Base-by-base conservation (phyloP, 2,888 invertebrate genomes). In the Teleogryllus oceanicus region DNA sequence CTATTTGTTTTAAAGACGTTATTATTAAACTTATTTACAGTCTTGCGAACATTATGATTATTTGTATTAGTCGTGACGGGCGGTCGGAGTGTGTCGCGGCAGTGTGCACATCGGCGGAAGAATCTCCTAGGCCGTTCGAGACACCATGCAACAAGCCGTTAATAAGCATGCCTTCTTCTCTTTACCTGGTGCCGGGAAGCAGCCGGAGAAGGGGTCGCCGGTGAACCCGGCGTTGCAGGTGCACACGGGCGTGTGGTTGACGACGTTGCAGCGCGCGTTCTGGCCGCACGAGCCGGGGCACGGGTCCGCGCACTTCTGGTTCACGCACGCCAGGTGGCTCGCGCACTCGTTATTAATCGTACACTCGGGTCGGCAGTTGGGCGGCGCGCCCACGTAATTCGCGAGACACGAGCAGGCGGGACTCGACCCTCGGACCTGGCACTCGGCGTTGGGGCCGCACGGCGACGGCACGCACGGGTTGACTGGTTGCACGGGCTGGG, bases 361-460 rank as follows among this genome's bases (percentile, higher is more conserved):
- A 85, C 94, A 94, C 87, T 94, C 94, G 11, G 94, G 94, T 82
- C 93, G 89, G 85, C 94, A 94, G 83, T 86, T 88, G 11, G 84
- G 84, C 13, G 84, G 84, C 12, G 82, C 76, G n/a, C 84, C 84
- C 76, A 84, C 82, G 81, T 83, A 84, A 75, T 83, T 82, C 24
- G 82, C 78, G 77, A 82, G 80, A 79, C 84, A 84, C 12, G 84
- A 83, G 78, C 84, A 84, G 74, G 84, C 83, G 18, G 84, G 83
- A 83, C 92, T 92, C 84, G 92, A 92, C 83, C 94, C 93, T 83
- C 93, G 90, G 79, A 92, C 90, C 83, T 93, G 92, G 85, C 96
- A 96, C 87, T 96, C 96, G 12, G 94, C 92, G 85, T 93, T 91
- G 82, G 93, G 92, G 80, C 96, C 96, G 86, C 96, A 96, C 5